phyloP scores from a whole-genome alignment of 2,113 vertebrate genomes.

The Neopipo cinnamomea region DNA sequence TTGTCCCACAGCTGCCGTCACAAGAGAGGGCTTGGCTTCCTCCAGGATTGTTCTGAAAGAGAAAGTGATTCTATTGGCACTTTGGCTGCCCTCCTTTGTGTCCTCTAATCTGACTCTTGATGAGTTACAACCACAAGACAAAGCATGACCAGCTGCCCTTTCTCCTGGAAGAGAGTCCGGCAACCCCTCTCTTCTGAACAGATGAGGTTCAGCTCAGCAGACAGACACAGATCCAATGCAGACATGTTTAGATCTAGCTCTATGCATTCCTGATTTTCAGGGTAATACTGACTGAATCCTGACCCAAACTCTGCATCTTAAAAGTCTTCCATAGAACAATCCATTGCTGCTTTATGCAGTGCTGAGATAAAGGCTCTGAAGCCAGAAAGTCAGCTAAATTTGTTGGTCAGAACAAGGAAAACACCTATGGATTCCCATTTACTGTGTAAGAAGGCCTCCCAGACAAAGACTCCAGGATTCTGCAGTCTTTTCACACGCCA shows the following conservation, averaged over 20 bases:
- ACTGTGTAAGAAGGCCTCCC: background rate
- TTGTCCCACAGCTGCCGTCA: slow-evolving; percentile 83
- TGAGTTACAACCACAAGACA: background rate
- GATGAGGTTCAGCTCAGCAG: background rate
- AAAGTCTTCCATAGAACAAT: background rate
- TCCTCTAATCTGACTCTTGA: background rate
- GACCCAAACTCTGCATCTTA: background rate
- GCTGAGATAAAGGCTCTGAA: background rate
- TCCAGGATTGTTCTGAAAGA: slow-evolving; percentile 77
- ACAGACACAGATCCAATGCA: background rate
- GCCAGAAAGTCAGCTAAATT: background rate
- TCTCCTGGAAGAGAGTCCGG: background rate
- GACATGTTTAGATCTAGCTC: background rate
- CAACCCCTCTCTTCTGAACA: background rate
- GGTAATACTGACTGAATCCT: background rate
- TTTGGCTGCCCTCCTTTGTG: background rate
- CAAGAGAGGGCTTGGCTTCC: slow-evolving; percentile 74
- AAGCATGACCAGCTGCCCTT: background rate
- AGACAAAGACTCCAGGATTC: background rate
- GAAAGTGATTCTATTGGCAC: background rate
- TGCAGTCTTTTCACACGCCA: background rate
- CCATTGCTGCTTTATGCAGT: background rate
- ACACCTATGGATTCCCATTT: background rate
- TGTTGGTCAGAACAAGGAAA: background rate
- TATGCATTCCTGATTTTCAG: background rate